These are phyloP conservation scores for Halcyon malimbica DNA, from an alignment of 2,113 vertebrate species.

Conservation along the genomic window DNA sequence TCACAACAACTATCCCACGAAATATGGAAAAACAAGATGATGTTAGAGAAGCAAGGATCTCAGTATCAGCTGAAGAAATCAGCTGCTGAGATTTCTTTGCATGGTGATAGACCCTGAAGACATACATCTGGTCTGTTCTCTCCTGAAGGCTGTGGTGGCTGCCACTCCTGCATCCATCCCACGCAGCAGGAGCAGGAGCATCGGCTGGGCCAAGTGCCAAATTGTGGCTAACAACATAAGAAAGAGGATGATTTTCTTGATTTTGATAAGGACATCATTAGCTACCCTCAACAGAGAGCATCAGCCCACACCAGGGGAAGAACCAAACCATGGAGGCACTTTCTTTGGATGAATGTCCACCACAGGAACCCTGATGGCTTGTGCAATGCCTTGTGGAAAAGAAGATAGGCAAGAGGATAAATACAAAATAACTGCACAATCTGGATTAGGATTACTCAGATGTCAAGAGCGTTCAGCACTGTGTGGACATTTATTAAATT, in stretches of 20 bases:
- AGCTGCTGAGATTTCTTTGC: neutral
- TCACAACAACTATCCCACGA: neutral
- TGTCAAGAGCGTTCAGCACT: neutral
- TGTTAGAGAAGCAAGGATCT: neutral
- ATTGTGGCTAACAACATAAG: neutral
- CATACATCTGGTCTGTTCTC: rapidly evolving
- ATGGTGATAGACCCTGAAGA: neutral
- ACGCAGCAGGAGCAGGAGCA: neutral
- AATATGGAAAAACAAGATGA: neutral
- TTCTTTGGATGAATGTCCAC: neutral
- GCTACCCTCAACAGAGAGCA: neutral
- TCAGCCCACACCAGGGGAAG: neutral
- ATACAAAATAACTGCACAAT: neutral
- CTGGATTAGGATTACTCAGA: neutral
- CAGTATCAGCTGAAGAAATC: neutral
- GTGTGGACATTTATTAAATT: neutral
- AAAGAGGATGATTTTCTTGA: neutral
- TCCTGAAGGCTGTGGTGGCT: neutral
- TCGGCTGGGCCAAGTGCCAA: neutral
- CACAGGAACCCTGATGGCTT: neutral
- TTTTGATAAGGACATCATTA: neutral
- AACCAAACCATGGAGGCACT: neutral
- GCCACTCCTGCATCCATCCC: neutral
- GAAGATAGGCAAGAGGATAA: neutral
- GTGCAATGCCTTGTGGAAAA: neutral